phyloP scores from a whole-genome alignment of 1,140 invertebrate genomes.

The Hestina assimilis region DNA sequence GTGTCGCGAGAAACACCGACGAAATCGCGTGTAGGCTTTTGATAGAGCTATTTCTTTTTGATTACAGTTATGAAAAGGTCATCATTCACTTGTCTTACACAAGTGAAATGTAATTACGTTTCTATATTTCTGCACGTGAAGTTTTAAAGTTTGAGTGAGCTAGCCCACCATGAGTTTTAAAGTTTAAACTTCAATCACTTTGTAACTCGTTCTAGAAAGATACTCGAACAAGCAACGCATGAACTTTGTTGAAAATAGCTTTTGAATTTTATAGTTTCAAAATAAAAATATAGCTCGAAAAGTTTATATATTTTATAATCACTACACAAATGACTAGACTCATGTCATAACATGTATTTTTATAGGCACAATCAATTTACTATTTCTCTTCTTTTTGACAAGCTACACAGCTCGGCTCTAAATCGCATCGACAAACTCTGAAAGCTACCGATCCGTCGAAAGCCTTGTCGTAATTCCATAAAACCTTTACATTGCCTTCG shows the following conservation, averaged over 20 bases:
- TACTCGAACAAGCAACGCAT: slow-evolving; percentile 3
- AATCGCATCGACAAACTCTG: slow-evolving; percentile 53
- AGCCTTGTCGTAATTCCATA: slow-evolving; percentile 58
- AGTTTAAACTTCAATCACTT: slow-evolving; percentile 14
- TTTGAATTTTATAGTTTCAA: slow-evolving; percentile 8
- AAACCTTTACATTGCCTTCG: slow-evolving; percentile 43
- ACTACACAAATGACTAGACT: no score
- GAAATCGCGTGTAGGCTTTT: no score
- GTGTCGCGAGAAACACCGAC: no score
- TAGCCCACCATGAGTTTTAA: slow-evolving; percentile 5
- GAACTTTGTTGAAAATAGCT: background rate
- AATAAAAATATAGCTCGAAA: background rate
- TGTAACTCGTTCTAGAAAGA: slow-evolving; percentile 7
- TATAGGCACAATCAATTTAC: background rate
- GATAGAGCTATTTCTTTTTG: no score
- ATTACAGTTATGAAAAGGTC: no score
- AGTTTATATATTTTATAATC: no score
- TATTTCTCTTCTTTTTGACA: slow-evolving; percentile 28
- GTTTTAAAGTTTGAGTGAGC: background rate
- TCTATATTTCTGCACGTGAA: slow-evolving; percentile 8
- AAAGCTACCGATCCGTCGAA: slow-evolving; percentile 54
- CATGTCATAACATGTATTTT: slow-evolving; percentile 7
- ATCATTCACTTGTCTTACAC: background rate
- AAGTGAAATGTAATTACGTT: slow-evolving; percentile 14
- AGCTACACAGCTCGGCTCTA: slow-evolving; percentile 43